phyloP scores from a whole-genome alignment of 2,888 invertebrate species.

The Drosophila lutescens region DNA sequence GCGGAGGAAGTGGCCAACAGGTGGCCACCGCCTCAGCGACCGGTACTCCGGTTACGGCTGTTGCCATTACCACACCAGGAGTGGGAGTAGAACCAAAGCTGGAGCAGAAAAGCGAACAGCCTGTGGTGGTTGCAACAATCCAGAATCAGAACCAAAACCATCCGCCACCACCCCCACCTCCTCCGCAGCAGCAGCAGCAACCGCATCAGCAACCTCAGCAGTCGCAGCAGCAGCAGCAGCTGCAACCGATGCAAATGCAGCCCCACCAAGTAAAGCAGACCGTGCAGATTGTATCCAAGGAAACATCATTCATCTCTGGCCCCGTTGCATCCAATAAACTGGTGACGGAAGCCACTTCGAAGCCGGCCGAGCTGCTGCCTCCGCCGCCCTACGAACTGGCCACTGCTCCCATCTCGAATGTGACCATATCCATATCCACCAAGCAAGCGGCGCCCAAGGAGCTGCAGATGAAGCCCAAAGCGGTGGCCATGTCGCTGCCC shows the following conservation, averaged over 20 bases:
- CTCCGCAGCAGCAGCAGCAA: slow-evolving; percentile 4
- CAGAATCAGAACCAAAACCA: slow-evolving; percentile 26
- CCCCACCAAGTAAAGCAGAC: slow-evolving; percentile 54
- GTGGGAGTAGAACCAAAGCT: slow-evolving; percentile 12
- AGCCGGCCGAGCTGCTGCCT: slow-evolving; percentile 41
- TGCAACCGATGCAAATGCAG: slow-evolving; percentile 2
- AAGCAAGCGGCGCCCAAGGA: slow-evolving; percentile 47
- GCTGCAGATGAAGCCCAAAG: slow-evolving; percentile 32
- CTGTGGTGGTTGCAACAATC: slow-evolving; percentile 1
- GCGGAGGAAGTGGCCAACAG: slow-evolving; percentile 29
- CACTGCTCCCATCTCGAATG: slow-evolving; percentile 61
- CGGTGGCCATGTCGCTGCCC: slow-evolving; percentile 13
- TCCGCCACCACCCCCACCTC: slow-evolving; percentile 10
- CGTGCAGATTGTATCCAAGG: slow-evolving; percentile 85
- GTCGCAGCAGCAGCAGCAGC: background rate
- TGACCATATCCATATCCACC: slow-evolving; percentile 73
- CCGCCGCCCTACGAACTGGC: slow-evolving; percentile 58
- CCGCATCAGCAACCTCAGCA: slow-evolving; percentile 6
- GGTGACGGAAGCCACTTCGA: slow-evolving; percentile 31
- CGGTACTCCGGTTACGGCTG: slow-evolving; percentile 8
- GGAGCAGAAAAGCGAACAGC: slow-evolving; percentile 18
- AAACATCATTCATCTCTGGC: slow-evolving; percentile 87
- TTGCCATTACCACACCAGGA: background rate
- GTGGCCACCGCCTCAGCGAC: background rate
- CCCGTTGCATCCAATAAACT: slow-evolving; percentile 47